Evolutionary conservation across 2,113 vertebrate species (phyloP).

Genomic region (Pao palembangensis): DNA sequence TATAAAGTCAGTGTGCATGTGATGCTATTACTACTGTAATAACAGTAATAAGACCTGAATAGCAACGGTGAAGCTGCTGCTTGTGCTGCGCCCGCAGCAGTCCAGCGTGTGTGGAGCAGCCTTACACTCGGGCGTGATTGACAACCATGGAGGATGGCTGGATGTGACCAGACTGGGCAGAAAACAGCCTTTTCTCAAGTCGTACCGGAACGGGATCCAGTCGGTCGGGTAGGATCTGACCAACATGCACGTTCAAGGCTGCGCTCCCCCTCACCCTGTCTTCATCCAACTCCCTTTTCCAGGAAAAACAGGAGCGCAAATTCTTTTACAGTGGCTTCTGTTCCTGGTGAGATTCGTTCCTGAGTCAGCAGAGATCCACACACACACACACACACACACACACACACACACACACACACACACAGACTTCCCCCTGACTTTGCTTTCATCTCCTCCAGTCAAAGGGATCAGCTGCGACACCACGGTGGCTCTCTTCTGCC

Average conservation of each 20-base stretch:
- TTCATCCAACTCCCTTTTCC: constrained; percentile 7
- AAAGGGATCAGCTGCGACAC: constrained; percentile 92
- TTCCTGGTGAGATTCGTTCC: constrained; percentile 80
- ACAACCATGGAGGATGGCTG: constrained; percentile 95
- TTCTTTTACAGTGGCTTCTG: constrained; percentile 90
- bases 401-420: no score
- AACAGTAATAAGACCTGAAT: no score
- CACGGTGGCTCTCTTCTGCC: constrained; percentile 87
- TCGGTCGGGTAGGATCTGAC: constrained; percentile 78
- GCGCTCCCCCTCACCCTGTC: background rate
- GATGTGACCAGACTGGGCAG: constrained; percentile 91
- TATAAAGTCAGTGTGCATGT: no score
- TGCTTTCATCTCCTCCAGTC: constrained; percentile 71
- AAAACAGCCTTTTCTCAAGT: constrained; percentile 88
- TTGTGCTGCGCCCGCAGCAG: no score
- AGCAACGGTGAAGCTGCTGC: no score
- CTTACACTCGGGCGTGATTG: constrained; percentile 90
- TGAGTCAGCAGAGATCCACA: background rate
- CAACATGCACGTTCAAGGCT: no score
- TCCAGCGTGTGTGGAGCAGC: constrained; percentile 93
- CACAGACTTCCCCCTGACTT: background rate
- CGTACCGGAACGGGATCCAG: constrained; percentile 88
- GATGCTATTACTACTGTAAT: no score
- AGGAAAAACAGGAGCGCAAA: constrained; percentile 96
- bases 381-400: no score